Conservation (phyloP, 92 coral and sea anemone species). For the Actinernus sp. region DNA sequence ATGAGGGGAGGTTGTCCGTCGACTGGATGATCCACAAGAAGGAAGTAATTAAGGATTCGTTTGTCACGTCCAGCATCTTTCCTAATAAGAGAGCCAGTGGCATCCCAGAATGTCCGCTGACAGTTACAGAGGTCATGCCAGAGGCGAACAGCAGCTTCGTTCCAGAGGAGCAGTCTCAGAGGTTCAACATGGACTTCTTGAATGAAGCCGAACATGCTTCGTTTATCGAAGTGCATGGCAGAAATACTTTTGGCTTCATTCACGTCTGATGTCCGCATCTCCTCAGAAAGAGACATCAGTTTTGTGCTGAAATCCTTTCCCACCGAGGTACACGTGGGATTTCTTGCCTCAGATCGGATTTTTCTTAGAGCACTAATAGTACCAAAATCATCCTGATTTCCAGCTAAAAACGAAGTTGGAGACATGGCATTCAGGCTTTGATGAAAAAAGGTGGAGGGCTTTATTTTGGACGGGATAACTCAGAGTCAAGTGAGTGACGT, state of each 20-base stretch:
- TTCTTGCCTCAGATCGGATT: neutral
- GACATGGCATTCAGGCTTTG: neutral
- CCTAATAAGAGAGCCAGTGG: neutral
- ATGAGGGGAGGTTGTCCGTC: neutral
- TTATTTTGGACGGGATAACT: neutral
- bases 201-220: neutral
- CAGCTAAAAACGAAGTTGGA: neutral
- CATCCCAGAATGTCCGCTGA: neutral
- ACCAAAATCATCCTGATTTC: neutral
- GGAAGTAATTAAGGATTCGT: neutral
- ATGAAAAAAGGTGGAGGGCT: neutral
- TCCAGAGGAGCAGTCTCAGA: neutral
- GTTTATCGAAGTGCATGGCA: neutral
- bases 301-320: neutral
- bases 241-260: neutral
- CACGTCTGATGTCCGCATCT: neutral
- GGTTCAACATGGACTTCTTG: neutral
- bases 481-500: neutral
- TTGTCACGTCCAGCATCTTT: neutral
- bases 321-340: neutral
- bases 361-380: neutral
- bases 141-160: neutral
- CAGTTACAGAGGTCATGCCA: neutral
- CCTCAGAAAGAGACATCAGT: neutral
- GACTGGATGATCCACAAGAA: neutral